Percentiles rank a stretch among this genome's conserved stretches.
Conservation (phyloP, 2,797 vertebrate genomes). For the Galaxias olidus region DNA sequence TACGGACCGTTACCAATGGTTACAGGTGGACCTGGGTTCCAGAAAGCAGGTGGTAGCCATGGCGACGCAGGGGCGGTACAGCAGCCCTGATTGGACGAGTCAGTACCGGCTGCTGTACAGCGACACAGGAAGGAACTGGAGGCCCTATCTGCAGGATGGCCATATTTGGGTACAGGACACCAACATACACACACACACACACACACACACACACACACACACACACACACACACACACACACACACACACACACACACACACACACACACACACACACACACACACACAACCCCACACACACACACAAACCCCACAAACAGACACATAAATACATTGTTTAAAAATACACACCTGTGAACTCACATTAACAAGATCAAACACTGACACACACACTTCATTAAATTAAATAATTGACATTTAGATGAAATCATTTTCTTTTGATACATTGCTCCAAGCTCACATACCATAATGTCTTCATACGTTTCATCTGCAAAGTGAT, state of each 20-base stretch:
- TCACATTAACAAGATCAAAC: no score
- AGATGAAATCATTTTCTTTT: no score
- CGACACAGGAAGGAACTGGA: constrained; percentile 92
- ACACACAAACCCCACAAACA: no score
- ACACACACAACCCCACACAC: background rate
- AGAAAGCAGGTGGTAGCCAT: constrained; percentile 88
- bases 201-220: no score
- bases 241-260: background rate
- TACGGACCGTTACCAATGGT: constrained; percentile 89
- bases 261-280: constrained; percentile 35
- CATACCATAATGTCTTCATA: no score
- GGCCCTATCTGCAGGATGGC: constrained; percentile 91
- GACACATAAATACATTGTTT: no score
- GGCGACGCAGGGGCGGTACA: constrained; percentile 92
- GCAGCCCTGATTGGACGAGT: constrained; percentile 93
- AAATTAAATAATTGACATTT: no score
- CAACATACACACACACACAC: constrained; percentile 4
- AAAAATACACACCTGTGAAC: no score
- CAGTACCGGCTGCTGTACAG: constrained; percentile 92
- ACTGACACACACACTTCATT: no score
- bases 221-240: constrained; percentile 33
- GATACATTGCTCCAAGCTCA: no score
- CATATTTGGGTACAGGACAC: constrained; percentile 85
- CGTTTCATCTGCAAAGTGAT: no score
- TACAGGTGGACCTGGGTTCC: constrained; percentile 90